Base-by-base conservation (phyloP, 2,113 vertebrate species). In the Cygnus buccinator region DNA sequence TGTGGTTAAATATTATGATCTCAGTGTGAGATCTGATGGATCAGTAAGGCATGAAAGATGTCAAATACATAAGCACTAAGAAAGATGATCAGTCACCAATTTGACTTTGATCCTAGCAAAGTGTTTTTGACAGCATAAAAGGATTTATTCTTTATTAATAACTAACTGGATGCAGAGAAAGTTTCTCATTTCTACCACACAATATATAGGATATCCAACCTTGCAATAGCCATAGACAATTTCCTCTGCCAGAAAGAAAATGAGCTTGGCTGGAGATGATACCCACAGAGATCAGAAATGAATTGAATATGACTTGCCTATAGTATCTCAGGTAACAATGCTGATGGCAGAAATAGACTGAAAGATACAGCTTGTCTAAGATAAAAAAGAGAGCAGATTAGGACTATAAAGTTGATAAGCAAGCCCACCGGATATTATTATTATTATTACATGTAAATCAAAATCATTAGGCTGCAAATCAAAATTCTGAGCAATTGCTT, bases 231-330 rank as follows among this genome's bases (percentile, higher is more conserved):
- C 87, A 61, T 59, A 81, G 80, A 72, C 44, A 57, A 8, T 67
- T 90, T 59, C 26, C 14, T 61, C 66, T 78, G 77, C 83, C 87
- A 95, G 78, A 89, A 92, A 33, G 61, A 92, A 96, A 92, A 94
- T 93, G 91, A 44, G 76, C 54, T 94, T 94, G 84, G 70, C 84
- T 48, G 50, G 74, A 62, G 25, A 66, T 58, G 2, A 1, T 37
- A 91, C 55, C 43, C 31, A 85, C 46, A 77, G 54, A 82, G 43
- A 84, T 79, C 33, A 76, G 74, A 89, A 85, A 82, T 76, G 12
- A 94, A 70, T 66, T 79, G 44, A 71, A 73, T 91, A 88, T 91
- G 20, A 89, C 77, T 92, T 90, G 76, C 28, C 84, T 82, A 50
- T 10, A 72, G 12, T n/a, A 54, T 72, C 41, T 54, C 61, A 85